Evolutionary conservation across 2,113 vertebrate species (phyloP).

Genomic region (Macquaria ambigua): DNA sequence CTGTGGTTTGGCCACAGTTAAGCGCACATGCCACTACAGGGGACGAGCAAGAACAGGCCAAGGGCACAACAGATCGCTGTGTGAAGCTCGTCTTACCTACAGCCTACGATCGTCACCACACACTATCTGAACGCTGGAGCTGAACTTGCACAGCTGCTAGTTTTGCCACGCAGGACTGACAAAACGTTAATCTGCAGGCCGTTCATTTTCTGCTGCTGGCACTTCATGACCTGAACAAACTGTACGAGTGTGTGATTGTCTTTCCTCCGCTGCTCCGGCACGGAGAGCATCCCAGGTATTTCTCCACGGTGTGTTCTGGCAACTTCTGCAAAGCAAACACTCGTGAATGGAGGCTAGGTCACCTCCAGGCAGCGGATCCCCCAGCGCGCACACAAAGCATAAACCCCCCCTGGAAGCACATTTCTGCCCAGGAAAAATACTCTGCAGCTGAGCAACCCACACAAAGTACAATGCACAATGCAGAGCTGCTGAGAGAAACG

Average conservation of each 20-base stretch:
- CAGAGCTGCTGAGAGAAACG: constrained; percentile 40
- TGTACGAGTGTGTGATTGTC: not conserved
- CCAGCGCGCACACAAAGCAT: constrained; percentile 47
- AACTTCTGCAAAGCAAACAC: constrained; percentile 69
- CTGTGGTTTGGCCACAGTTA: constrained; percentile 55
- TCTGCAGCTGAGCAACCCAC: constrained; percentile 66
- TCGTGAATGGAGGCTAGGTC: constrained; percentile 56
- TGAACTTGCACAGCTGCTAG: constrained; percentile 46
- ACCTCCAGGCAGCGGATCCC: constrained; percentile 51
- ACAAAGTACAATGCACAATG: constrained; percentile 63
- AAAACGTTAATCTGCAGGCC: constrained; percentile 24
- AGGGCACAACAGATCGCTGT: constrained; percentile 61
- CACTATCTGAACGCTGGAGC: not conserved
- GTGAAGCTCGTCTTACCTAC: constrained; percentile 66
- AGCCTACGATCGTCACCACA: constrained; percentile 37
- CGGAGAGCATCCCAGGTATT: constrained; percentile 61
- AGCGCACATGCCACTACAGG: constrained; percentile 61
- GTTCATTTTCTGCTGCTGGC: constrained; percentile 32
- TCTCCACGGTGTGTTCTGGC: constrained; percentile 58
- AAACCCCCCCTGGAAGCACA: constrained; percentile 50
- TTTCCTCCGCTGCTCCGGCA: constrained; percentile 35
- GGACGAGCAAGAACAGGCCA: constrained; percentile 69
- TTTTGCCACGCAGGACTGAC: constrained; percentile 12
- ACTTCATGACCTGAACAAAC: constrained; percentile 29
- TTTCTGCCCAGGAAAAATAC: constrained; percentile 62